Conservation (phyloP, 30 jellyfish, hydroid and myxozoan genomes). For the Aurelia sp. region DNA sequence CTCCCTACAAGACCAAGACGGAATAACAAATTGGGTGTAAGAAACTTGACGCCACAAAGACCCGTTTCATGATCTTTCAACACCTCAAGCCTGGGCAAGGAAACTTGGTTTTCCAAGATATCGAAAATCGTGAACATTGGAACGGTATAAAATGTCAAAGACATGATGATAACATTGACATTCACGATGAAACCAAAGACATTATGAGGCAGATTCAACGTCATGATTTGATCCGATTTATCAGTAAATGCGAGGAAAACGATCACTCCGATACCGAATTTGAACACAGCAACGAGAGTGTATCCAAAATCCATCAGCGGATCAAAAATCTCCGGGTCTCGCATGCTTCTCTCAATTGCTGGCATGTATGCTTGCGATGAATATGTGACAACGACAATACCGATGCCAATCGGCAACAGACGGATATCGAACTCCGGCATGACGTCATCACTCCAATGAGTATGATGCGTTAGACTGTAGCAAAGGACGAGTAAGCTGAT, state of each 20-base stretch:
- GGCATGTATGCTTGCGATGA: conserved; percentile 98
- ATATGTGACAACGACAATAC: conserved; percentile 90
- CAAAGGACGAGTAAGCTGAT: conserved; percentile 78
- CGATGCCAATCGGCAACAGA: conserved; percentile 89
- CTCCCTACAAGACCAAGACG: conserved; percentile 72
- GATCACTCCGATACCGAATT: conserved; percentile 93
- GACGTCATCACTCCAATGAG: conserved; percentile 93
- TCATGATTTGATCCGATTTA: conserved; percentile 90
- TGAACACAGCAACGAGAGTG: conserved; percentile 91
- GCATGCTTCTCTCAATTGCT: conserved; percentile 97
- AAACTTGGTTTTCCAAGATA: conserved; percentile 87
- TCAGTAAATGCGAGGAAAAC: conserved; percentile 93
- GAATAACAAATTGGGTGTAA: conserved; percentile 85
- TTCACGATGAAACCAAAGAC: conserved; percentile 74
- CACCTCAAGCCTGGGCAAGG: conserved; percentile 61
- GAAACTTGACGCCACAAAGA: conserved; percentile 52
- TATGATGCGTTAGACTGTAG: conserved; percentile 94
- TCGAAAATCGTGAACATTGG: conserved; percentile 96
- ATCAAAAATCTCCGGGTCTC: conserved; percentile 94
- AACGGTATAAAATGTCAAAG: conserved; percentile 90
- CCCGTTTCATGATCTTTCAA: conserved; percentile 71
- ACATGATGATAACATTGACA: conserved; percentile 82
- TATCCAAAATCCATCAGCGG: conserved; percentile 95
- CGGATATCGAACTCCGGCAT: conserved; percentile 90
- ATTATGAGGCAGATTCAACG: conserved; percentile 88